phyloP scores from a whole-genome alignment of 1,140 invertebrate genomes.

The Heliconius himera region DNA sequence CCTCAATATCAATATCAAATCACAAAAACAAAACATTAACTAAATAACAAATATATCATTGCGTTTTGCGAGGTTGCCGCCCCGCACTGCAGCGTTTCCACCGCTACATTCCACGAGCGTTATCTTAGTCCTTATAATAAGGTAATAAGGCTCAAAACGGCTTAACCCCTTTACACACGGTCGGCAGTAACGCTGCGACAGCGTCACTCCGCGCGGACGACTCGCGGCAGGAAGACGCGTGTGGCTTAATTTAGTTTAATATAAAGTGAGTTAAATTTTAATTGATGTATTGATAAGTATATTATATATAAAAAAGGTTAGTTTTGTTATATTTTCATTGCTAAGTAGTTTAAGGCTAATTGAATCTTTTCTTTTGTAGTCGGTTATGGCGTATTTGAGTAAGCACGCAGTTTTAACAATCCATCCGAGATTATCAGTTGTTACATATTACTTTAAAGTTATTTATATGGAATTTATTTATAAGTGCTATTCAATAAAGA shows the following conservation, averaged over 20 bases:
- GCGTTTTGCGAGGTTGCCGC: conserved; percentile 55
- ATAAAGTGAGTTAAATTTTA: neutral
- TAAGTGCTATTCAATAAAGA: too few relatives aligned
- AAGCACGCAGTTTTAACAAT: too few relatives aligned
- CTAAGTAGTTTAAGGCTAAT: neutral
- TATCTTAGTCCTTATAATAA: neutral
- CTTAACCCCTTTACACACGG: neutral
- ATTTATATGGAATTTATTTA: too few relatives aligned
- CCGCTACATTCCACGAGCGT: neutral
- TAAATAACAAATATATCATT: neutral
- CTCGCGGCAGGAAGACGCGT: conserved; percentile 38
- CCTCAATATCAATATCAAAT: neutral
- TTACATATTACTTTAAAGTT: too few relatives aligned
- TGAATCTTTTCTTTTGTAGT: too few relatives aligned
- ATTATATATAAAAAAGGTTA: neutral
- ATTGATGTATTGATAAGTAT: neutral
- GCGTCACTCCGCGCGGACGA: conserved; percentile 49
- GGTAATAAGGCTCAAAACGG: conserved; percentile 13
- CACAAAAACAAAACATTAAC: neutral
- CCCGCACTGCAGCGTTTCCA: conserved; percentile 22
- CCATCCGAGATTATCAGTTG: too few relatives aligned
- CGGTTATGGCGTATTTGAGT: too few relatives aligned
- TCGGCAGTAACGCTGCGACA: conserved; percentile 38
- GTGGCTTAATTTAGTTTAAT: neutral
- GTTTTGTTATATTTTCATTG: neutral